phyloP scores from a whole-genome alignment of 2,113 vertebrate genomes.

The Acinonyx jubatus region DNA sequence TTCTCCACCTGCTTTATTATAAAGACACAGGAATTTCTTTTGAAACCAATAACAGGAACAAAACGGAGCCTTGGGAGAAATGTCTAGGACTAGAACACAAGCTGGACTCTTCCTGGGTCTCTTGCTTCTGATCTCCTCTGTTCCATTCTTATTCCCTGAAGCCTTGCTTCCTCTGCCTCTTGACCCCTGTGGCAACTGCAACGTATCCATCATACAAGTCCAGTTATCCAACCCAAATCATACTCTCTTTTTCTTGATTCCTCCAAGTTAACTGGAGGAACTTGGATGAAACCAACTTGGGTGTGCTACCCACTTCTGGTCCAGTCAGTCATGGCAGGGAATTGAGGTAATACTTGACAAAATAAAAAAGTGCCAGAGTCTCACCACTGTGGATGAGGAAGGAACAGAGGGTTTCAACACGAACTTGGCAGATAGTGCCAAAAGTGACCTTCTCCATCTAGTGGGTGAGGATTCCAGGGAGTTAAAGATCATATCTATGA shows the following conservation, averaged over 20 bases:
- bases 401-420: background rate
- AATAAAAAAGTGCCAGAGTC: background rate
- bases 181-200: background rate
- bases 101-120: background rate
- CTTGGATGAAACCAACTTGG: background rate
- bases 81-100: background rate
- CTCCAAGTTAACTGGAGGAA: background rate
- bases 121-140: background rate
- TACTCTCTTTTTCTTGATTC: background rate
- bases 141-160: background rate
- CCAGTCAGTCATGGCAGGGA: background rate
- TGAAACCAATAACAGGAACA: background rate
- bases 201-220: background rate
- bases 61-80: background rate
- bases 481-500: background rate
- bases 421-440: background rate
- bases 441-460: background rate
- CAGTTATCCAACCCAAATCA: background rate
- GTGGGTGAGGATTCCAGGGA: background rate
- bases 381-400: background rate
- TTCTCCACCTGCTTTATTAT: background rate
- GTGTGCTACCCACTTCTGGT: background rate
- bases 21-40: background rate
- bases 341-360: background rate
- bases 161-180: background rate